phyloP scores from a whole-genome alignment of 2,113 vertebrate species.

The Pitta sordida region DNA sequence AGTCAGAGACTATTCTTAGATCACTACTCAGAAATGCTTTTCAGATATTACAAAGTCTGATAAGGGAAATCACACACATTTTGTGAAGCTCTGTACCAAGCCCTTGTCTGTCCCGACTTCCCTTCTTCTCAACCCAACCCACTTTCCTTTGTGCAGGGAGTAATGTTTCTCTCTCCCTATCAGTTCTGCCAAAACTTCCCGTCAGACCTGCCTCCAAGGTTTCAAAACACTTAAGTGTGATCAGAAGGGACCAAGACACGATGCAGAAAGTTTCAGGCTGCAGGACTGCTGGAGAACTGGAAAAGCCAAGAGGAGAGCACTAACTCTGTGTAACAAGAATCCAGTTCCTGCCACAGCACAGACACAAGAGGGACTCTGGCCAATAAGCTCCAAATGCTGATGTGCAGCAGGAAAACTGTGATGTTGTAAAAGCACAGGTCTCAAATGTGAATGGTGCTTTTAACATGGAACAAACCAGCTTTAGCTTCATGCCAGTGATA shows the following conservation, averaged over 20 bases:
- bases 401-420: fast-evolving
- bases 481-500: not conserved
- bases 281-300: not conserved
- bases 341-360: not conserved
- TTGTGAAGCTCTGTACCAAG: not conserved
- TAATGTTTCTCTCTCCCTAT: fast-evolving
- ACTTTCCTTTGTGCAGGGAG: not conserved
- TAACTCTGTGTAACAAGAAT: not conserved
- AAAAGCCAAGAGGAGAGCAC: not conserved
- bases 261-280: not conserved
- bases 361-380: fast-evolving
- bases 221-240: not conserved
- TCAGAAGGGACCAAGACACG: not conserved
- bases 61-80: not conserved
- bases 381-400: not conserved
- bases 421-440: not conserved
- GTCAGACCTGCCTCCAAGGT: not conserved
- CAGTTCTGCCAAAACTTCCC: not conserved
- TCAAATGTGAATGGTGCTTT: not conserved
- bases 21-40: not conserved
- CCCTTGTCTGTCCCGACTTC: not conserved
- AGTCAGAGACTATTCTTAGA: not conserved
- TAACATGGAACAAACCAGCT: not conserved
- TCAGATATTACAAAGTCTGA: not conserved
- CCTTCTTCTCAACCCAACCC: not conserved